Evolutionary conservation across 2,113 vertebrate genomes (phyloP).

Genomic region (Plectropomus leopardus): DNA sequence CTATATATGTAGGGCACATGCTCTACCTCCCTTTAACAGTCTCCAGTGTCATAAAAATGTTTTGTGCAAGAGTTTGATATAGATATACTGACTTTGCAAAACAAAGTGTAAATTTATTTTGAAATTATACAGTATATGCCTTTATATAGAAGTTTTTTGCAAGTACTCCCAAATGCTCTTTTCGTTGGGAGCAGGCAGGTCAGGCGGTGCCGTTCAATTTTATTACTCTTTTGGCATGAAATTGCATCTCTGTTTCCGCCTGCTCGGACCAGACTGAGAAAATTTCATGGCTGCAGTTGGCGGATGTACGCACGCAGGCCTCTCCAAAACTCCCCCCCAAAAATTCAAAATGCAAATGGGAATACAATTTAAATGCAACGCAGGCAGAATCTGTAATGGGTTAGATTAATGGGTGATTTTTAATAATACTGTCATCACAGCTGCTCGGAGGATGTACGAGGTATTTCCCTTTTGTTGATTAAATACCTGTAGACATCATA

Average conservation of each 20-base stretch:
- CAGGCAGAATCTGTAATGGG: slow-evolving; percentile 40
- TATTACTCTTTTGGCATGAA: slow-evolving; percentile 67
- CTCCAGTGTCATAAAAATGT: neutral
- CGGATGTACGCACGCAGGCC: neutral
- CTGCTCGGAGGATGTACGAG: slow-evolving; percentile 41
- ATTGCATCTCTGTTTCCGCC: slow-evolving; percentile 61
- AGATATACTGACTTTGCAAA: neutral
- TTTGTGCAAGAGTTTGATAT: neutral
- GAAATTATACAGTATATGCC: neutral
- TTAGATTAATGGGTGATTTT: slow-evolving; percentile 56
- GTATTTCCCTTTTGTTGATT: slow-evolving; percentile 45
- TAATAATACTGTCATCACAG: slow-evolving; percentile 57
- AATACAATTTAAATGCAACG: slow-evolving; percentile 38
- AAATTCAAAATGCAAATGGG: slow-evolving; percentile 58
- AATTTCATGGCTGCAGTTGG: slow-evolving; percentile 49
- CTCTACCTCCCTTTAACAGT: neutral
- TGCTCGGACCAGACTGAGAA: slow-evolving; percentile 37
- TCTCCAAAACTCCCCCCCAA: slow-evolving; percentile 7
- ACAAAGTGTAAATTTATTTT: neutral
- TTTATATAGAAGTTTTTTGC: slow-evolving; percentile 19
- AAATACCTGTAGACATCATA: slow-evolving; percentile 44
- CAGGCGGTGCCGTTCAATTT: slow-evolving; percentile 43
- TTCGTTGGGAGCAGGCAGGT: slow-evolving; percentile 30
- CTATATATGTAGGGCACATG: slow-evolving; percentile 33
- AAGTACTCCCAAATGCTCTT: slow-evolving; percentile 11